These are phyloP conservation scores for Fregetta grallaria DNA, from an alignment of 2,113 vertebrate genomes.

Conservation along the genomic window DNA sequence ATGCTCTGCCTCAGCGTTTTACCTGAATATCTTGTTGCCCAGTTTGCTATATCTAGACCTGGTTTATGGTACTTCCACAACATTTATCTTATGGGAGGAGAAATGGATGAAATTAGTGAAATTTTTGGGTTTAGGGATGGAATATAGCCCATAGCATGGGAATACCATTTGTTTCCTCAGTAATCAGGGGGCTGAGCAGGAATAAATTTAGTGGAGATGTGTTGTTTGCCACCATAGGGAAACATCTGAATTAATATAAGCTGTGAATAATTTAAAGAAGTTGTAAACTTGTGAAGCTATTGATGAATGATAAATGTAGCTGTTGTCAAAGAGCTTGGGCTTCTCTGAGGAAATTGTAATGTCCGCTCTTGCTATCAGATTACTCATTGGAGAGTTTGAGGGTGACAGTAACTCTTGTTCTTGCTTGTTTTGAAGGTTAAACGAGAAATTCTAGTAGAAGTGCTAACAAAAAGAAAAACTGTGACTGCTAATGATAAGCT, in stretches of 20 bases:
- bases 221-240: background rate
- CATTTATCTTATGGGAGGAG: background rate
- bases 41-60: background rate
- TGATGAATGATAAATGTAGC: background rate
- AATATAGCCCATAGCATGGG: background rate
- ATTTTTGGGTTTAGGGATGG: background rate
- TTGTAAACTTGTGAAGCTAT: background rate
- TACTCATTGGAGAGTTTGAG: background rate
- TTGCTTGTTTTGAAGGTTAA: slow-evolving; percentile 80
- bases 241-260: background rate
- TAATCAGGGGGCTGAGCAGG: background rate
- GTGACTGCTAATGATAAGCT: slow-evolving; percentile 96
- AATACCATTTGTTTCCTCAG: background rate
- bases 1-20: background rate
- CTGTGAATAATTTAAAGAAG: background rate
- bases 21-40: background rate
- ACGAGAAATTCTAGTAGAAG: slow-evolving; percentile 92
- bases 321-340: background rate
- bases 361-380: background rate
- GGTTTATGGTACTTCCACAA: background rate
- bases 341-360: background rate
- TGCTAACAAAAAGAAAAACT: slow-evolving; percentile 96
- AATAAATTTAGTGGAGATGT: background rate
- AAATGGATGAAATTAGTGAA: background rate
- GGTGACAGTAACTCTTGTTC: background rate